Conservation (phyloP, 2,797 vertebrate species). For the Otolemur crassicaudatus region DNA sequence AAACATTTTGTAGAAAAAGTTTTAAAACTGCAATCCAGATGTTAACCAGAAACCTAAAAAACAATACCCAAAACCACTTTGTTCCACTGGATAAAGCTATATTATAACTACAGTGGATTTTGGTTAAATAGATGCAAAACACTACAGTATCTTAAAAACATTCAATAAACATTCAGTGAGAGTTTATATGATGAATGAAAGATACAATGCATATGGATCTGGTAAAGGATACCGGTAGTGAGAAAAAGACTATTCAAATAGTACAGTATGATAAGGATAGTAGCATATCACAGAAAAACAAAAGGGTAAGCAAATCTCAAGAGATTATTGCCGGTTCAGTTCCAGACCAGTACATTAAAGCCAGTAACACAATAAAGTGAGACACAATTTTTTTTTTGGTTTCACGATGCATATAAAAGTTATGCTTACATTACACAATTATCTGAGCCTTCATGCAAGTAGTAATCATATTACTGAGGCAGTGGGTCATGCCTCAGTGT, state of each 20-base stretch:
- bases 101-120: conserved; percentile 14
- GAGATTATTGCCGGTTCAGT: background rate
- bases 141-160: background rate
- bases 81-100: conserved; percentile 21
- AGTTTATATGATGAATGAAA: conserved; percentile 2
- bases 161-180: background rate
- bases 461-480: too few relatives aligned
- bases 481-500: background rate
- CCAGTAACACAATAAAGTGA: background rate
- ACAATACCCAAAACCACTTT: conserved; percentile 26
- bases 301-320: background rate
- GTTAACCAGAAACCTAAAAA: conserved; percentile 37
- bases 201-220: background rate
- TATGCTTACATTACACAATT: background rate
- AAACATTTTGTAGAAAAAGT: background rate
- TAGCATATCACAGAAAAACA: background rate
- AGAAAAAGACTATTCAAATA: background rate
- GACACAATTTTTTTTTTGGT: background rate
- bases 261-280: background rate
- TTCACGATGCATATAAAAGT: background rate
- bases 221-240: background rate
- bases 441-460: background rate
- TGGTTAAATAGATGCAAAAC: background rate
- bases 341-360: background rate
- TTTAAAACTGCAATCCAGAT: background rate